Percentiles rank a stretch among this genome's conserved stretches.
These are phyloP conservation scores for Megamerina dolium DNA, from an alignment of 2,888 invertebrate species.

Conservation along the genomic window DNA sequence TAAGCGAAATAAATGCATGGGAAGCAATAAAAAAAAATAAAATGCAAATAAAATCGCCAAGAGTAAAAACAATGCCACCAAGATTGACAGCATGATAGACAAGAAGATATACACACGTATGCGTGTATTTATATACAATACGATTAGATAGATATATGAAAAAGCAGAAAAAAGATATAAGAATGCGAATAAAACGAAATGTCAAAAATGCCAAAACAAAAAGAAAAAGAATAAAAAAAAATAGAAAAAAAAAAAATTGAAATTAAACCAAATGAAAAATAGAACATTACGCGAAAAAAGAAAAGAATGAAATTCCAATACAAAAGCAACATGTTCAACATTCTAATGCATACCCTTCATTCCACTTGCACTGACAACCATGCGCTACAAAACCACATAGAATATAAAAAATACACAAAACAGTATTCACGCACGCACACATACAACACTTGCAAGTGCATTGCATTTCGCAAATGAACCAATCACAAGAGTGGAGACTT, in stretches of 20 bases:
- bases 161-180: conserved; percentile 24
- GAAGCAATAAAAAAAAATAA: conserved; percentile 13
- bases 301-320: conserved; percentile 32
- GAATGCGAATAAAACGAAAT: conserved; percentile 37
- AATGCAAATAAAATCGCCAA: no score
- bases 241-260: conserved; percentile 3
- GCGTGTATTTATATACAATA: no score
- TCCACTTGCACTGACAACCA: no score
- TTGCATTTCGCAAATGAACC: conserved; percentile 20
- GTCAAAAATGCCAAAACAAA: conserved; percentile 37
- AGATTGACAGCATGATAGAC: conserved; percentile 36
- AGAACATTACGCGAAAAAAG: background rate
- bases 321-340: conserved; percentile 31
- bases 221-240: conserved; percentile 22
- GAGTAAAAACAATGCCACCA: conserved; percentile 36
- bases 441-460: background rate
- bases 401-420: conserved; percentile 18
- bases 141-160: conserved; percentile 6
- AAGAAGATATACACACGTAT: conserved; percentile 13
- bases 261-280: conserved; percentile 3
- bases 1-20: conserved; percentile 14
- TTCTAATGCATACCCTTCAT: conserved; percentile 19
- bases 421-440: conserved; percentile 3
- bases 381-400: conserved; percentile 29
- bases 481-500: conserved; percentile 41